phyloP scores from a whole-genome alignment of 2,888 invertebrate species.

The Oligia strigilis region DNA sequence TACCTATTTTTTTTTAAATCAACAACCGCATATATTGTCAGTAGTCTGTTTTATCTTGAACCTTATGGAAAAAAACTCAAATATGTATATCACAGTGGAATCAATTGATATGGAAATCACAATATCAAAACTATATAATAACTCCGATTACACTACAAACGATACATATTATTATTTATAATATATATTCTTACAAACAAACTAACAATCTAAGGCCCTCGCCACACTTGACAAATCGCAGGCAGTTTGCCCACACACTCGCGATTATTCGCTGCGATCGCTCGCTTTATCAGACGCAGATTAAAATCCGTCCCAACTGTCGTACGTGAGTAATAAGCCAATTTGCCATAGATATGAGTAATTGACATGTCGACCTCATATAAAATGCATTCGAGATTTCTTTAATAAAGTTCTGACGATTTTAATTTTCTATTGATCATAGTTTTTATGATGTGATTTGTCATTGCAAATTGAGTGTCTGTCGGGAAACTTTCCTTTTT shows the following conservation, averaged over 20 bases:
- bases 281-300: slow-evolving; percentile 76
- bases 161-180: slow-evolving; percentile 41
- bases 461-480: slow-evolving; percentile 14
- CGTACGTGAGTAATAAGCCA: slow-evolving; percentile 67
- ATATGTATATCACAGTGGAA: neutral
- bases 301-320: slow-evolving; percentile 73
- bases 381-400: slow-evolving; percentile 52
- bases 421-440: slow-evolving; percentile 43
- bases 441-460: slow-evolving; percentile 24
- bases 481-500: neutral
- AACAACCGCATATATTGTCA: no score
- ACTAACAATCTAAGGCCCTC: slow-evolving; percentile 49
- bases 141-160: slow-evolving; percentile 34
- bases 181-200: slow-evolving; percentile 44
- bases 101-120: neutral
- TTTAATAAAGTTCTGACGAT: slow-evolving; percentile 51
- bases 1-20: neutral
- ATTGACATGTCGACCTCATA: slow-evolving; percentile 62
- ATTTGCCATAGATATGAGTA: slow-evolving; percentile 68
- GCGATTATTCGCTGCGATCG: slow-evolving; percentile 76
- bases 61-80: no score
- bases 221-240: slow-evolving; percentile 64
- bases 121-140: neutral
- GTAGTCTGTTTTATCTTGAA: neutral
- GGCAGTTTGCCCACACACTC: slow-evolving; percentile 67